Base-by-base conservation (phyloP, 2,888 invertebrate species). In the Fabriciana adippe region DNA sequence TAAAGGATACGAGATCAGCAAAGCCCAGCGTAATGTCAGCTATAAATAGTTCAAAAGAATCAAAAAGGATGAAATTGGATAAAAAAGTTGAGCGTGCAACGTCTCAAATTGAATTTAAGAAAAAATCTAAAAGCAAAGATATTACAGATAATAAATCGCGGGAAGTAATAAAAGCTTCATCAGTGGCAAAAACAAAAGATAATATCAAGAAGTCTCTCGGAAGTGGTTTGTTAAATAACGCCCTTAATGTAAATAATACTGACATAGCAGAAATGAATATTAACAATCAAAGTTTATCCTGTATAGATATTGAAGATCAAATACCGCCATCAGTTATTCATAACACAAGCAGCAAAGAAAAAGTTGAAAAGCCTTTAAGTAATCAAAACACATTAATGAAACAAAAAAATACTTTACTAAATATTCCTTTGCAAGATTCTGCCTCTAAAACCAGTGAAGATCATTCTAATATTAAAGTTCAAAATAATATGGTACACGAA, bases 261-360 rank as follows among this genome's bases (percentile, higher is more conserved):
- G 35, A 41, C 35, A 11, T 2, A 61, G 35, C 35, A 8, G 41
- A 55, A 48, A 56, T 16, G 4, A 56, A 18, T 55, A 21, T 13
- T 21, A 16, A 55, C 4, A 48, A 60, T 14, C 6, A 48, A 6
- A 41, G 21, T 48, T 14, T 35, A n/a, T 51, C 66, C 48, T 53
- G 54, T 76, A 55, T 67, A 26, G 81, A 85, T 69, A 72, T 84
- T 56, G 82, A 86, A 73, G 75, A 81, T 18, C 76, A 80, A 68
- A 75, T 85, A 65, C 45, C 73, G 59, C 76, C 76, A 15, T 74
- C 80, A 21, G 78, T 76, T 70, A 84, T 84, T 64, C 72, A 73
- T 50, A 82, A 79, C 68, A 55, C 61, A n/a, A n/a, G n/a, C 15
- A 21, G 15, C 16, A 67, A 51, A 14, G 51, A 57, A 41, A 53